Conservation (phyloP, 2,113 vertebrate genomes). For the Ailuropoda melanoleuca region DNA sequence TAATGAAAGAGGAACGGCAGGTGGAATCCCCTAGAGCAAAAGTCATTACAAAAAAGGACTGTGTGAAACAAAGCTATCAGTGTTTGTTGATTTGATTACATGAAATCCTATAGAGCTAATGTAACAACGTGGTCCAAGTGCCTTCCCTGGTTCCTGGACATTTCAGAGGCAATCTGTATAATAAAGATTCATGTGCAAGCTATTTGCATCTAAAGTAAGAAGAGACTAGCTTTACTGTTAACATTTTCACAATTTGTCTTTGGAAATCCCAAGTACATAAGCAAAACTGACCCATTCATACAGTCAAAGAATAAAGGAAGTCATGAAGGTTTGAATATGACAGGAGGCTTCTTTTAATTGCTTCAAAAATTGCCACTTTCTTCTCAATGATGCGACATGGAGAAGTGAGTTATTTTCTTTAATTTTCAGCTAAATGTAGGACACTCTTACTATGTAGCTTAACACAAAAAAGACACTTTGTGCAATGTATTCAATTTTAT, state of each 20-base stretch:
- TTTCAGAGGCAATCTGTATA: neutral
- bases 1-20: conserved; percentile 30
- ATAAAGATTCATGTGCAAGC: conserved; percentile 16
- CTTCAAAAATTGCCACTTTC: conserved; percentile 4
- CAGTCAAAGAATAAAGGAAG: conserved; percentile 8
- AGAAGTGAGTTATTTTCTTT: conserved; percentile 31
- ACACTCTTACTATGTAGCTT: neutral
- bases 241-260: conserved; percentile 12
- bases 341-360: neutral
- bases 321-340: neutral
- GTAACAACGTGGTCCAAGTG: neutral
- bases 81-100: neutral
- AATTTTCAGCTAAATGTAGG: conserved; percentile 46
- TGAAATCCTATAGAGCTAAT: conserved; percentile 22
- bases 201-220: conserved; percentile 37
- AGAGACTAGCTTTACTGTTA: neutral
- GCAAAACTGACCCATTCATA: conserved; percentile 40
- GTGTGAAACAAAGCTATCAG: neutral
- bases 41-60: neutral
- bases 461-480: neutral
- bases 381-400: conserved; percentile 4
- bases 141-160: neutral
- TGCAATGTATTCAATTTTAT: neutral
- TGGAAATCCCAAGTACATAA: neutral
- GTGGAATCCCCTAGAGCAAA: conserved; percentile 50